Base-by-base conservation (phyloP, 1,140 invertebrate species). In the Drosophila bipectinata region DNA sequence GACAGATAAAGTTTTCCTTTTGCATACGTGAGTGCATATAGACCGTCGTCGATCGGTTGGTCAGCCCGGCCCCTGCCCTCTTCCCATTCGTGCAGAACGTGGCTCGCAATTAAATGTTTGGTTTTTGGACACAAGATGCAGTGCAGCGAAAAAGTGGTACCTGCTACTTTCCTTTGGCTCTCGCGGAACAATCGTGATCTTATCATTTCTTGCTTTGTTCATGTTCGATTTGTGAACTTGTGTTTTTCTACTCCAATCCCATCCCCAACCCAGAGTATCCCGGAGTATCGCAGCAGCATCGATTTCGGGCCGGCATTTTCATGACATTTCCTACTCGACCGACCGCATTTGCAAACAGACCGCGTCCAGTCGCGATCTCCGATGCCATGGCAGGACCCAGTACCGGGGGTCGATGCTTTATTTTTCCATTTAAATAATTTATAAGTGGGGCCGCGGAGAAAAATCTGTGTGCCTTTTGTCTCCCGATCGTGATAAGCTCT, bases 191-290 rank as follows among this genome's bases (percentile, higher is more conserved):
- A 83, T 85, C 82, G 82, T 85, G 82, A 85, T 85, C 82, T 87
- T 85, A 85, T 85, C 82, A 85, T 85, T 75, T 74, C 55, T 67
- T 72, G 82, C 82, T 87, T 85, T 81, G 82, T 87, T 87, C 82
- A 85, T 85, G 82, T 85, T 85, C 82, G 82, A 85, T 87, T 85
- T 81, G 82, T 85, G 82, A 87, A 85, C 85, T 87, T 87, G 82
- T 87, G 82, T 85, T 85, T 81, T 82, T 87, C 82, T 85, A 68
- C 71, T 79, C 44, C 6, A 24, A 21, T 45, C 41, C 8, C 8
- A 15, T 32, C 32, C 32, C 12, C 21, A 21, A 21, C 21, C 21
- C 21, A 21, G 14, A 12, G 41, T 28, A 28, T 28, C 26, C 26
- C 60, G 37, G 32, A 34, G 41, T 34, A 68, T 66, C 66, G 49